Percentiles rank a stretch among this genome's conserved stretches.
Conservation (phyloP, 2,888 invertebrate species). For the Aleiodes alternator region DNA sequence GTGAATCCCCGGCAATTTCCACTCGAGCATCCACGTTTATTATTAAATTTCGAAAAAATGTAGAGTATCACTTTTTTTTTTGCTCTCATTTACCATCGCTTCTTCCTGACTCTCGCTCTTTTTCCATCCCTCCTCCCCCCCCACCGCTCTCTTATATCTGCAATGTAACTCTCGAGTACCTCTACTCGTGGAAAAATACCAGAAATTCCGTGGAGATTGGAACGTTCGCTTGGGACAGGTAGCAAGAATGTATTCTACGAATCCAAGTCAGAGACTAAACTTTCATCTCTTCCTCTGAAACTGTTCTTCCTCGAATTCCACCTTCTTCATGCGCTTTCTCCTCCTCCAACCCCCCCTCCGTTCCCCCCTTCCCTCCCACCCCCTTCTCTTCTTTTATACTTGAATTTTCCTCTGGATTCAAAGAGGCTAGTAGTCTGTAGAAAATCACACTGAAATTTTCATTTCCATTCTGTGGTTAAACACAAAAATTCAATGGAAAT, state of each 20-base stretch:
- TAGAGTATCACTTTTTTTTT: conserved; percentile 20
- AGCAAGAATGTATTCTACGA: conserved; percentile 47
- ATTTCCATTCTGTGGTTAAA: conserved; percentile 25
- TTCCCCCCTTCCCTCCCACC: neutral
- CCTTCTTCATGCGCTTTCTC: conserved; percentile 7
- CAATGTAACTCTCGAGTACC: conserved; percentile 40
- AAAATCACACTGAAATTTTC: conserved; percentile 31
- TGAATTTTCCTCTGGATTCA: conserved; percentile 26
- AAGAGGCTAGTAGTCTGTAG: conserved; percentile 8
- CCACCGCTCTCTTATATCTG: conserved; percentile 33
- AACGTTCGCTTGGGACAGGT: conserved; percentile 60
- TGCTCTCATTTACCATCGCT: conserved; percentile 10
- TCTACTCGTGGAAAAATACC: conserved; percentile 65
- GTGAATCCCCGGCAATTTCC: too few relatives aligned
- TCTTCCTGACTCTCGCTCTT: conserved; percentile 11
- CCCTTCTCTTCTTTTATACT: conserved; percentile 8
- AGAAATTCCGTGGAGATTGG: conserved; percentile 67
- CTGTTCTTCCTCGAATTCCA: conserved; percentile 42
- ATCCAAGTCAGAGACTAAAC: conserved; percentile 52
- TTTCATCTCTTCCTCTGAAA: conserved; percentile 49
- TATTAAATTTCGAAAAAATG: too few relatives aligned
- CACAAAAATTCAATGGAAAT: conserved; percentile 6
- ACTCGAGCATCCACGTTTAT: too few relatives aligned
- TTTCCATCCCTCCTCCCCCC: neutral
- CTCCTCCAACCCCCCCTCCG: neutral